Evolutionary conservation across 2,113 vertebrate species (phyloP).

Genomic region (Vidua chalybeata): DNA sequence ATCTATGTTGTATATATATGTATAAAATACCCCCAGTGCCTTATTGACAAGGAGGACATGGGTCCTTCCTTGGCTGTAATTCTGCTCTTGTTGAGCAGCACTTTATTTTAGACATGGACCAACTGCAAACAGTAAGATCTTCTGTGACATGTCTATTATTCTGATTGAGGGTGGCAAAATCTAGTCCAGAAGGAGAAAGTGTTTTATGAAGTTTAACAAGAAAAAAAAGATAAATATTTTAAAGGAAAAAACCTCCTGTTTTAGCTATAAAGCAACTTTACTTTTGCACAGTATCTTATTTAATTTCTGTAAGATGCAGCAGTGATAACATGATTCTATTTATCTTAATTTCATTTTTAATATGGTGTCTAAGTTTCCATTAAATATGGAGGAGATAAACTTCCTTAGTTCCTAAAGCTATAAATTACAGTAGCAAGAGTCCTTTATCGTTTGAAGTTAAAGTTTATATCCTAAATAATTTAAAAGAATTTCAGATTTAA

Average conservation of each 20-base stretch:
- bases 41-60: not conserved
- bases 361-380: conserved; percentile 33
- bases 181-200: not conserved
- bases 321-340: conserved; percentile 13
- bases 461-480: conserved; percentile 31
- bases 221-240: not conserved
- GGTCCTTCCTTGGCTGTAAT: not conserved
- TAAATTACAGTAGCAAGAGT: conserved; percentile 25
- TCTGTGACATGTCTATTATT: not conserved
- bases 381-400: conserved; percentile 43
- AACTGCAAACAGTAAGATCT: not conserved
- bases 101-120: not conserved
- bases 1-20: not conserved
- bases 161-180: not conserved
- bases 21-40: not conserved
- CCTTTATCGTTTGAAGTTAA: conserved; percentile 1
- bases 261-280: not conserved
- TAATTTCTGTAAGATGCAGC: not conserved
- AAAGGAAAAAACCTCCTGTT: not conserved
- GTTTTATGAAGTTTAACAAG: not conserved
- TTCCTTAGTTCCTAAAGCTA: conserved; percentile 20
- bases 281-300: not conserved
- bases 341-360: conserved; percentile 61
- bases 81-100: not conserved
- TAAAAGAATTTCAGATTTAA: conserved; percentile 50